phyloP scores from a whole-genome alignment of 1,140 invertebrate species.

The Phymastichus coffea region DNA sequence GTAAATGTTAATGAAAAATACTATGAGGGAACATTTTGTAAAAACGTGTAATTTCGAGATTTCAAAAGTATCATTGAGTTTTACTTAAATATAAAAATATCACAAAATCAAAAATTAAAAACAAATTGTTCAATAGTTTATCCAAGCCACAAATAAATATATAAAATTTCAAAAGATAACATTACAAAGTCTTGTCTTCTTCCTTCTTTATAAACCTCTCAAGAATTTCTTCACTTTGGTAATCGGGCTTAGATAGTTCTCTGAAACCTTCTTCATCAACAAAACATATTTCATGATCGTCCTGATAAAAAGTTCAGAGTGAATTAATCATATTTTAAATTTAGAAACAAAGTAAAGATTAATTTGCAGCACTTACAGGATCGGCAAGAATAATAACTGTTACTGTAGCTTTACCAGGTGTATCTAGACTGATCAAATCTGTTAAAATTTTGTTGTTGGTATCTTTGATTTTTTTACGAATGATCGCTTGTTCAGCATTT shows the following conservation, averaged over 20 bases:
- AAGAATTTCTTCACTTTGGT: slow-evolving; percentile 76
- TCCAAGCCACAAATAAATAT: no score
- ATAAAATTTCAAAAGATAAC: no score
- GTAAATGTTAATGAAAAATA: no score
- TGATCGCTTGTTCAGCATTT: slow-evolving; percentile 67
- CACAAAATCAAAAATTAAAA: no score
- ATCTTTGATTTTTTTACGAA: slow-evolving; percentile 75
- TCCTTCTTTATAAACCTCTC: slow-evolving; percentile 78
- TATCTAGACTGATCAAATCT: slow-evolving; percentile 85
- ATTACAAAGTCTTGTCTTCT: no score
- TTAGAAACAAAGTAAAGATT: slow-evolving; percentile 1
- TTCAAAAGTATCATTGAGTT: no score
- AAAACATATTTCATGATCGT: slow-evolving; percentile 98
- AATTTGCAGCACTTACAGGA: slow-evolving; percentile 62
- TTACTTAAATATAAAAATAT: no score
- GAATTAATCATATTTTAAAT: not conserved
- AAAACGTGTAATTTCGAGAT: no score
- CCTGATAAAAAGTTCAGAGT: slow-evolving; percentile 53
- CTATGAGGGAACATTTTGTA: no score
- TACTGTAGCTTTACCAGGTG: slow-evolving; percentile 95
- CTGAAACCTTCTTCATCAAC: slow-evolving; percentile 94
- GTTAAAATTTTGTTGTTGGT: slow-evolving; percentile 79
- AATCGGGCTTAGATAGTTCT: slow-evolving; percentile 85
- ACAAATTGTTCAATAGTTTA: no score
- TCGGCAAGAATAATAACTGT: slow-evolving; percentile 94